Conservation (phyloP, 2,113 vertebrate species). For the Pelusios castaneus region DNA sequence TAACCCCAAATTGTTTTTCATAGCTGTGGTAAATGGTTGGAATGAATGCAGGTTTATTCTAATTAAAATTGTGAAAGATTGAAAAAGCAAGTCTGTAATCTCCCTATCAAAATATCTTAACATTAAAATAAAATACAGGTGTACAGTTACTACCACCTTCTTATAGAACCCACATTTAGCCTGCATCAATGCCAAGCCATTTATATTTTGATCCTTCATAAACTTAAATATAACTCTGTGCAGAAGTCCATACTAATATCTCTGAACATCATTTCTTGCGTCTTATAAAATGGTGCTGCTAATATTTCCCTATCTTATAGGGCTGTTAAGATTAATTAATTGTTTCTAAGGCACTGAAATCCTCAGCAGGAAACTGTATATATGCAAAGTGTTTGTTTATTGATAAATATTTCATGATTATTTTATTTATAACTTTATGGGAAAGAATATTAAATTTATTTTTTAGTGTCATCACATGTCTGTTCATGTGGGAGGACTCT, state of each 20-base stretch:
- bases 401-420: background rate
- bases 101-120: conserved; percentile 22
- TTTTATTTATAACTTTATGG: background rate
- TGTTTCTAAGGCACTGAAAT: background rate
- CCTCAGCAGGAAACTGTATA: background rate
- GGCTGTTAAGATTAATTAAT: background rate
- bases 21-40: conserved; percentile 24
- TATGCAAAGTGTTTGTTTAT: background rate
- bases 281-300: background rate
- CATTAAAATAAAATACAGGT: background rate
- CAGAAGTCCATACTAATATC: background rate
- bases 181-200: background rate
- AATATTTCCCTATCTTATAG: background rate
- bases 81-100: conserved; percentile 12
- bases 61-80: conserved; percentile 23
- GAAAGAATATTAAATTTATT: background rate
- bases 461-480: background rate
- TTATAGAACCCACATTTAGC: background rate
- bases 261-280: background rate
- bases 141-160: background rate
- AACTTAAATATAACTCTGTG: background rate
- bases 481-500: background rate
- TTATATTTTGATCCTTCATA: background rate
- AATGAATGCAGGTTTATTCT: conserved; percentile 33
- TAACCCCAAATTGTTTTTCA: conserved; percentile 23